These are phyloP conservation scores for Selenia dentaria DNA, from an alignment of 2,888 invertebrate genomes.

Conservation along the genomic window DNA sequence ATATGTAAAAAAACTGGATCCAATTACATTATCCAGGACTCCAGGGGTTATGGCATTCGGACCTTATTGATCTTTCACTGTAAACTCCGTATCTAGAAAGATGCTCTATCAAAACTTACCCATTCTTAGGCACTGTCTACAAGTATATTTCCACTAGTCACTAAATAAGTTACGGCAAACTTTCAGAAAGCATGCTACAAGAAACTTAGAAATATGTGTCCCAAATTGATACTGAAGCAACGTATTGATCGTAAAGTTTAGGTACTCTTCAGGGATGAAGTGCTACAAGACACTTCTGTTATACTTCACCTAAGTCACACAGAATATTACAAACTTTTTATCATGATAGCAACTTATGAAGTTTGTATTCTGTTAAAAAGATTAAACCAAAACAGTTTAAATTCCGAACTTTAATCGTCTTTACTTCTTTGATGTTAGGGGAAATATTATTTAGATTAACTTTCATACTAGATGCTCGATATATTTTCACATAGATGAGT, in stretches of 20 bases:
- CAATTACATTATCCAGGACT: too few species aligned
- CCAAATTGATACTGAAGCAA: slow-evolving; percentile 1
- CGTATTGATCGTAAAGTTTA: slow-evolving; percentile 20
- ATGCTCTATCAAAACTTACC: background rate
- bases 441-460: too few species aligned
- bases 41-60: too few species aligned
- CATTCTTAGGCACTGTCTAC: background rate
- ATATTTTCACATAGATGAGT: too few species aligned
- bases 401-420: too few species aligned
- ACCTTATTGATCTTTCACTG: too few species aligned
- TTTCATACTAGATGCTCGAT: too few species aligned
- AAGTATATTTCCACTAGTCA: background rate
- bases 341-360: slow-evolving; percentile 6
- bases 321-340: slow-evolving; percentile 8
- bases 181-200: slow-evolving; percentile 33
- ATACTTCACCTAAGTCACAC: slow-evolving; percentile 4
- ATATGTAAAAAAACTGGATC: too few species aligned
- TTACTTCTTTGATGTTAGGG: too few species aligned
- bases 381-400: too few species aligned
- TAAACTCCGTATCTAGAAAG: too few species aligned
- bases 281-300: slow-evolving; percentile 10
- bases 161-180: slow-evolving; percentile 18
- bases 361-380: background rate
- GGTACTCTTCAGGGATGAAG: slow-evolving; percentile 14
- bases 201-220: slow-evolving; percentile 11